phyloP scores from a whole-genome alignment of 2,797 vertebrate genomes.

The Luscinia luscinia region DNA sequence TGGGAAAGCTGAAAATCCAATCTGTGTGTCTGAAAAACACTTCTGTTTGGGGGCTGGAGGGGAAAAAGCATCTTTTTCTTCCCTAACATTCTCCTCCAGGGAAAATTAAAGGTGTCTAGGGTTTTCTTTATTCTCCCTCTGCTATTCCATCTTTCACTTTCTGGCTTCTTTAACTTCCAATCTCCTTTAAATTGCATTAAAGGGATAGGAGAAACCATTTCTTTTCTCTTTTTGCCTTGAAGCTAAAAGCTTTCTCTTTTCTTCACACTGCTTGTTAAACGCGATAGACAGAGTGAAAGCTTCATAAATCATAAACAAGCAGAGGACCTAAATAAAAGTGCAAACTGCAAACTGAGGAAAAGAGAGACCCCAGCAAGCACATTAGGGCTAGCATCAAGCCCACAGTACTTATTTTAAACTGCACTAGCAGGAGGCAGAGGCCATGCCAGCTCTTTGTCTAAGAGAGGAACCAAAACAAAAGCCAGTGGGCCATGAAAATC shows the following conservation, averaged over 20 bases:
- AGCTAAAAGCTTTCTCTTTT: constrained; percentile 71
- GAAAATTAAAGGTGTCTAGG: constrained; percentile 25
- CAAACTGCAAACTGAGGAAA: not conserved
- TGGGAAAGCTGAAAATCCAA: constrained; percentile 52
- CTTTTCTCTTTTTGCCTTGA: constrained; percentile 30
- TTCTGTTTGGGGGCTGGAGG: constrained; percentile 7
- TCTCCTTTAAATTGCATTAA: constrained; percentile 67
- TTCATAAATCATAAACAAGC: constrained; percentile 73
- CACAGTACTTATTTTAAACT: not conserved
- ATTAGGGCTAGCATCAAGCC: not conserved
- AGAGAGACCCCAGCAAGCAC: not conserved
- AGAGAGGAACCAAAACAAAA: not conserved
- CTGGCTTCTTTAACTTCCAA: constrained; percentile 53
- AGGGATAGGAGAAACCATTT: constrained; percentile 28
- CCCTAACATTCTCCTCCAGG: constrained; percentile 31
- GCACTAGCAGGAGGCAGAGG: not conserved
- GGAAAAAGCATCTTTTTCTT: constrained; percentile 42
- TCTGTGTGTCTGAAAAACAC: not conserved
- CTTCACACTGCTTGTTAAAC: constrained; percentile 57
- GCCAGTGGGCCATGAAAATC: not conserved
- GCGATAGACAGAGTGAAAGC: constrained; percentile 59
- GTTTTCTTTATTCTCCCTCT: not conserved
- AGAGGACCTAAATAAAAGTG: constrained; percentile 55
- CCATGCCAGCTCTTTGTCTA: not conserved
- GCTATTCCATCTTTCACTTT: constrained; percentile 35